A percentile compares a stretch with the other conserved stretches of the same genome.
Evolutionary conservation across 2,797 vertebrate species (phyloP).

Genomic region (Betta splendens): DNA sequence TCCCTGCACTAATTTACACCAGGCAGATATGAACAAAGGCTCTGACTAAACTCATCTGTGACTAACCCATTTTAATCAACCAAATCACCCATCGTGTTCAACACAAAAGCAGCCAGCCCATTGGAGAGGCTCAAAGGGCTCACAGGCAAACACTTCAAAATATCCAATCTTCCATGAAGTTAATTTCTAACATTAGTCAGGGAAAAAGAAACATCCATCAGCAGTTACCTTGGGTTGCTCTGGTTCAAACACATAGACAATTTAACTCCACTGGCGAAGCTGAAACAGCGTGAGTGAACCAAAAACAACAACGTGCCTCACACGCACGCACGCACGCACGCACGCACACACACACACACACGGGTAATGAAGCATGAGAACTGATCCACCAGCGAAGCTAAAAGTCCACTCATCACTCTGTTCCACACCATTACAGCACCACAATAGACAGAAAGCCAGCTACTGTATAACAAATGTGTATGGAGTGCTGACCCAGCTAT

Average conservation of each 20-base stretch:
- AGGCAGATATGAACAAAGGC: conserved; percentile 35
- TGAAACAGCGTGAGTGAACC: conserved; percentile 54
- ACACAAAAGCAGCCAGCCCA: conserved; percentile 14
- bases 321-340: conserved; percentile 21
- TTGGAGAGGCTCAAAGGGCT: conserved; percentile 2
- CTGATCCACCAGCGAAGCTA: conserved; percentile 59
- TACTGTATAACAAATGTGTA: conserved; percentile 32
- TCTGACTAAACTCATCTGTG: conserved; percentile 26
- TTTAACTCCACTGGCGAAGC: conserved; percentile 36
- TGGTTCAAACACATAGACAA: conserved; percentile 27
- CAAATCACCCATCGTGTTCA: conserved; percentile 6
- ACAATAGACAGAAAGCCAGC: conserved; percentile 61
- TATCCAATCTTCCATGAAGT: conserved; percentile 2
- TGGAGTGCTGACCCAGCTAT: conserved; percentile 24
- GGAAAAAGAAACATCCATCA: conserved; percentile 24
- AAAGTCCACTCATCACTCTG: conserved; percentile 72
- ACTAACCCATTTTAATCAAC: conserved; percentile 33
- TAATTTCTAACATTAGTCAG: conserved; percentile 6
- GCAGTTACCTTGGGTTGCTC: conserved; percentile 53
- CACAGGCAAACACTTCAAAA: conserved; percentile 1
- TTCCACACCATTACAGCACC: conserved; percentile 74
- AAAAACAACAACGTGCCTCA: conserved; percentile 53
- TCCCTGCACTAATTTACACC: conserved; percentile 30
- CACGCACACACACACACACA: conserved; percentile 43
- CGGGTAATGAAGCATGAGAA: conserved; percentile 70